These are phyloP conservation scores for Trachops cirrhosus DNA, from an alignment of 2,797 vertebrate species.

Conservation along the genomic window DNA sequence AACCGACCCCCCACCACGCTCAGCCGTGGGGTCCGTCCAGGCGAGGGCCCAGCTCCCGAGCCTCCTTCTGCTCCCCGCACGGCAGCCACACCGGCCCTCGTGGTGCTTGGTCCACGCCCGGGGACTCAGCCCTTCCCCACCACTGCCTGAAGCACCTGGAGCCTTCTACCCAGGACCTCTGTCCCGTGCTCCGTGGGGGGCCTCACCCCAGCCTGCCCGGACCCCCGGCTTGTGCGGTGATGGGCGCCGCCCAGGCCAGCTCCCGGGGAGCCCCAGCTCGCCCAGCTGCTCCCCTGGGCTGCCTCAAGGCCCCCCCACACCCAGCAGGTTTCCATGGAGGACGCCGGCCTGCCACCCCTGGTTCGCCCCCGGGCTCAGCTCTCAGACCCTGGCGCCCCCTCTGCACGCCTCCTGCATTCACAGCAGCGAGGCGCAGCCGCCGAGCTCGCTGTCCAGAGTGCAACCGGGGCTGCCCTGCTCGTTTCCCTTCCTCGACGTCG, in stretches of 20 bases:
- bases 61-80: rapidly evolving
- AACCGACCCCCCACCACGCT: not conserved
- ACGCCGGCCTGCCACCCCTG: rapidly evolving
- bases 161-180: not conserved
- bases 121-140: rapidly evolving
- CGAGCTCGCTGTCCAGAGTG: rapidly evolving
- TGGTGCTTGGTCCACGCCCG: rapidly evolving
- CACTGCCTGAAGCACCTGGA: not conserved
- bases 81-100: rapidly evolving
- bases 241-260: not conserved
- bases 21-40: not conserved
- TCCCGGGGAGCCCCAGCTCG: not conserved
- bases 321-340: not conserved
- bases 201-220: not conserved
- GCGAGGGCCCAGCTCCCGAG: not conserved
- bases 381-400: rapidly evolving
- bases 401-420: rapidly evolving
- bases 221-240: not conserved
- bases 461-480: rapidly evolving
- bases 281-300: not conserved
- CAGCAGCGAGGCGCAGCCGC: rapidly evolving
- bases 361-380: not conserved
- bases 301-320: not conserved
- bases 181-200: rapidly evolving
- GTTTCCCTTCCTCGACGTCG: rapidly evolving